phyloP scores from a whole-genome alignment of 2,888 invertebrate genomes.

The Drosophila mulleri region DNA sequence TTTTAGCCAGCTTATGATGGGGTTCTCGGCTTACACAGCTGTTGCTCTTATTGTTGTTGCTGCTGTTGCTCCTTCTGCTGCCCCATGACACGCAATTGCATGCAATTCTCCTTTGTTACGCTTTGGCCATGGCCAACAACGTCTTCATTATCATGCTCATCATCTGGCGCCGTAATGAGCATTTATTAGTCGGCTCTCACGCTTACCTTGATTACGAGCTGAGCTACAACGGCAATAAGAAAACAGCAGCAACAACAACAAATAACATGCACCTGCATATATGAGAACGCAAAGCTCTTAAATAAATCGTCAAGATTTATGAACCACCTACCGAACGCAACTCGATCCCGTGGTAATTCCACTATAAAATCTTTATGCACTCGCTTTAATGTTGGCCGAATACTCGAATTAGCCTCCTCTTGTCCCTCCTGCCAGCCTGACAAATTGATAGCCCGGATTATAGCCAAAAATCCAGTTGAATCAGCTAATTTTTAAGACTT shows the following conservation, averaged over 20 bases:
- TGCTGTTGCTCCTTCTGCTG: slow-evolving; percentile 7
- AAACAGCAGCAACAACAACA: slow-evolving; percentile 1
- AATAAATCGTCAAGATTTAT: slow-evolving; percentile 40
- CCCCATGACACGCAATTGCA: slow-evolving; percentile 43
- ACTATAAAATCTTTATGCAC: slow-evolving; percentile 7
- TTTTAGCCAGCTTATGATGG: slow-evolving; percentile 2
- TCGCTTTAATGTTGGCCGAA: not conserved
- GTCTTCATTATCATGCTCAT: slow-evolving; percentile 27
- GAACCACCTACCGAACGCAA: slow-evolving; percentile 9
- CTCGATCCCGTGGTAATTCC: slow-evolving; percentile 1
- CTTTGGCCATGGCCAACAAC: slow-evolving; percentile 43
- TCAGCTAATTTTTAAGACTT: slow-evolving; percentile 13
- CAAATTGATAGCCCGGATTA: not conserved
- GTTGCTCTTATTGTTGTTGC: slow-evolving; percentile 6
- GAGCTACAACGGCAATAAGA: slow-evolving; percentile 1
- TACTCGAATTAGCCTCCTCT: not conserved
- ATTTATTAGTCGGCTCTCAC: slow-evolving; percentile 52
- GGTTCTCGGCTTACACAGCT: slow-evolving; percentile 32
- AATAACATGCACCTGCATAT: slow-evolving; percentile 28
- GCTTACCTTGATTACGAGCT: slow-evolving; percentile 47
- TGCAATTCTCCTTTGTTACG: slow-evolving; percentile 64
- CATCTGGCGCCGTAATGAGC: slow-evolving; percentile 22
- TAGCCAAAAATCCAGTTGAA: slow-evolving; percentile 5
- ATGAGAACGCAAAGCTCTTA: slow-evolving; percentile 17
- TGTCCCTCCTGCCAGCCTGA: not conserved